Conservation (phyloP, 2,888 invertebrate species). For the Agrotis puta region DNA sequence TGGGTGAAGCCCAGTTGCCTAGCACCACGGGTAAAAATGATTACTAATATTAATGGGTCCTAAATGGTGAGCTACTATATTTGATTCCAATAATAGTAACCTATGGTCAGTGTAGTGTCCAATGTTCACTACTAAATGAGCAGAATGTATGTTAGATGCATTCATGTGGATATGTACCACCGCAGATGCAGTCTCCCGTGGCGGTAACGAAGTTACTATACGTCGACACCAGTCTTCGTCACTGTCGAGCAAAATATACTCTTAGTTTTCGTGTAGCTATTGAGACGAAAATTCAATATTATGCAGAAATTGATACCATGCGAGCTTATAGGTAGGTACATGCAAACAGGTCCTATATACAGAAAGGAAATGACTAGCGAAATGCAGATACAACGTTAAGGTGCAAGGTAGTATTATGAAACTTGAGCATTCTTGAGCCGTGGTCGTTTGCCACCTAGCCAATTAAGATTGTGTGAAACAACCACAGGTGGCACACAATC, state of each 20-base stretch:
- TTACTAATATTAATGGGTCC: too few relatives aligned
- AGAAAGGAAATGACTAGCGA: background rate
- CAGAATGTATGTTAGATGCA: slow-evolving; percentile 23
- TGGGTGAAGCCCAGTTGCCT: too few relatives aligned
- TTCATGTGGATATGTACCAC: slow-evolving; percentile 11
- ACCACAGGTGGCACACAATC: too few relatives aligned
- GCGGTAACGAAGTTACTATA: slow-evolving; percentile 39
- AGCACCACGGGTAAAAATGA: too few relatives aligned
- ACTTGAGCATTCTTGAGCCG: too few relatives aligned
- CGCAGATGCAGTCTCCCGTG: slow-evolving; percentile 16
- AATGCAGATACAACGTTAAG: background rate
- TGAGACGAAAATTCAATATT: slow-evolving; percentile 21
- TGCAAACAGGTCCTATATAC: background rate
- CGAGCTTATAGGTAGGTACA: slow-evolving; percentile 6
- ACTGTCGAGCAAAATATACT: slow-evolving; percentile 1
- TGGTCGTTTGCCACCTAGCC: too few relatives aligned
- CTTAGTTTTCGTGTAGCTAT: slow-evolving; percentile 7
- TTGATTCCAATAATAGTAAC: too few relatives aligned
- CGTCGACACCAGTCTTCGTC: slow-evolving; percentile 13
- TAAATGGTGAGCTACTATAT: too few relatives aligned
- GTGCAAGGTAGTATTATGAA: too few relatives aligned
- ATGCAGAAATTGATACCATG: slow-evolving; percentile 8
- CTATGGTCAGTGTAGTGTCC: slow-evolving; percentile 12
- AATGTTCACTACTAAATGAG: slow-evolving; percentile 20
- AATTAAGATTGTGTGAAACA: too few relatives aligned